Evolutionary conservation across 2,113 vertebrate species (phyloP), one percentile per base, ranked within the genome.

Genomic region (Hypomesus transpacificus): DNA sequence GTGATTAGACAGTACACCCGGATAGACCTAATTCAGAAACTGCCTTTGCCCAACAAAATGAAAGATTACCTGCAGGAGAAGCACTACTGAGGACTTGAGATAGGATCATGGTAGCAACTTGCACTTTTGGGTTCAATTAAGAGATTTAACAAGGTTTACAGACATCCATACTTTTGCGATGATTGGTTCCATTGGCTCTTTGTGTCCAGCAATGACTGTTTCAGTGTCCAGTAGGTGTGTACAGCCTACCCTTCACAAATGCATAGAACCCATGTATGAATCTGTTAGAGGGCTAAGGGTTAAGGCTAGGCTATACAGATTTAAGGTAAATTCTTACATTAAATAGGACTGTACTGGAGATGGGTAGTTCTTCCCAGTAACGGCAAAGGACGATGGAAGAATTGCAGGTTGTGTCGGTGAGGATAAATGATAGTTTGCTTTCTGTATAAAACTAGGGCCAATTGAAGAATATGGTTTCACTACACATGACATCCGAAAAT

Each of bases 21-120:
- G 61, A 99, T 99, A 94, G 97, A 99, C 92, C 88, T 99, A 68
- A 98, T 99, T 89, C 97, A 96, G 88, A 98, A 98, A 94, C 94
- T 99, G 93, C 97, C 97, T 93, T 93, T 99, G 91, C 97, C 97
- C 87, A 98, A 96, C 94, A 99, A 98, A 91, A 99, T 99, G 97
- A 99, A 99, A 96, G 97, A 98, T 92, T 99, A 99, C 87, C 90
- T 99, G 91, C 97, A 99, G 92, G 97, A 99, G 92, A 99, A 99
- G 93, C 97, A 99, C 96, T 99, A 99, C 96, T 99, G 96, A 99
- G 76, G 75, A 84, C 76, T 89, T 79, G 86, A 79, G 61, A 70
- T 69, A 86, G 85, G 89, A 87, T 90, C 93, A 87, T 79, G 82
- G 90, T 93, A 92, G 92, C 92, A 92, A 91, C 92, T 93, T 95